These are phyloP conservation scores for Vidua macroura DNA, from an alignment of 2,113 vertebrate genomes.

Conservation along the genomic window DNA sequence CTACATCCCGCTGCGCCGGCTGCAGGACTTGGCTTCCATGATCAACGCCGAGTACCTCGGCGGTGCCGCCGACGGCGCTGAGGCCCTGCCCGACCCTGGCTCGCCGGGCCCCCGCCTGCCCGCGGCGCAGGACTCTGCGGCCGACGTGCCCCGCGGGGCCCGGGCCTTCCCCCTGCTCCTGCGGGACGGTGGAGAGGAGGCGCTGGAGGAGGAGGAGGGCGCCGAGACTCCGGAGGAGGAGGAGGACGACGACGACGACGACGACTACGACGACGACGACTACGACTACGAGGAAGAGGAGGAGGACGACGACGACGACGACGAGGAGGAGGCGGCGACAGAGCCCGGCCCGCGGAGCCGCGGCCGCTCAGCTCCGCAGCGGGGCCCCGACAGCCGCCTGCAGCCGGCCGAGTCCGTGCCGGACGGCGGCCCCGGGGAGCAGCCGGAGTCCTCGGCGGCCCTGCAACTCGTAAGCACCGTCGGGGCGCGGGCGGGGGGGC, in stretches of 20 bases:
- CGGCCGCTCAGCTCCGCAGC: not conserved
- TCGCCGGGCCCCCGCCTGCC: constrained; percentile 51
- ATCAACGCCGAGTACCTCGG: constrained; percentile 81
- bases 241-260: constrained; percentile 50
- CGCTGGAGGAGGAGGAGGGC: constrained; percentile 28
- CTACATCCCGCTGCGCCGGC: constrained; percentile 84
- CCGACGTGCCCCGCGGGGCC: not conserved
- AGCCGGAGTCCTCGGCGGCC: constrained; percentile 66
- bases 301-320: constrained; percentile 47
- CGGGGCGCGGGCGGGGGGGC: not conserved
- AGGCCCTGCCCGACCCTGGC: constrained; percentile 68
- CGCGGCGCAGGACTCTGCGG: not conserved
- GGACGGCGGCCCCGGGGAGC: constrained; percentile 28
- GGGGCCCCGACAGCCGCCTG: not conserved
- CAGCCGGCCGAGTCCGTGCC: not conserved
- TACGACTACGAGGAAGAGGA: constrained; percentile 40
- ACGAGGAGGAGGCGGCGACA: not conserved
- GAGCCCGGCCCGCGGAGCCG: constrained; percentile 53
- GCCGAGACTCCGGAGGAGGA: constrained; percentile 52
- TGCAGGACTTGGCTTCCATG: constrained; percentile 88
- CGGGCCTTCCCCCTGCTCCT: not conserved
- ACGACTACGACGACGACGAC: constrained; percentile 1
- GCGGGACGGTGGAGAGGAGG: not conserved
- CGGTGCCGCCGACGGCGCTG: constrained; percentile 72
- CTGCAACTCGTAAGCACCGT: constrained; percentile 77